A percentile compares a stretch with the other conserved stretches of the same genome.
Evolutionary conservation across 2,888 invertebrate genomes (phyloP).

Genomic region (Lasioglossum marginatum): DNA sequence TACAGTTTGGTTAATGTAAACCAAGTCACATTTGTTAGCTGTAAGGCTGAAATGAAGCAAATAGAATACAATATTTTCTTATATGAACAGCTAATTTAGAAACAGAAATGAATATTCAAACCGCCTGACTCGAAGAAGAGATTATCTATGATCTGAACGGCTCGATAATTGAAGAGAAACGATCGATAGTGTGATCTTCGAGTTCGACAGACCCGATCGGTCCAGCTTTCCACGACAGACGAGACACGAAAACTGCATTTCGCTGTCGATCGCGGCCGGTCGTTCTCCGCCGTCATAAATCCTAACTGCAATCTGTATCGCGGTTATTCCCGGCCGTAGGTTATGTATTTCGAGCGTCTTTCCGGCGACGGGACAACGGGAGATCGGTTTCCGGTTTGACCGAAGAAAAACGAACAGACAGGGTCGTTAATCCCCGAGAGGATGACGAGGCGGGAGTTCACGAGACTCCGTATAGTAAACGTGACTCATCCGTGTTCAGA

Average conservation of each 20-base stretch:
- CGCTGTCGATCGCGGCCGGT: not conserved
- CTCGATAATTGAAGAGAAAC: not conserved
- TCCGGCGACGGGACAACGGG: conserved; percentile 55
- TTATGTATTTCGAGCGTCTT: conserved; percentile 1
- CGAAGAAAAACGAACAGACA: conserved; percentile 68
- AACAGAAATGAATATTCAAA: no score
- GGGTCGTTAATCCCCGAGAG: conserved; percentile 76
- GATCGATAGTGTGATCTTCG: not conserved
- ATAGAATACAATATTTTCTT: no score
- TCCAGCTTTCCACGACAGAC: not conserved
- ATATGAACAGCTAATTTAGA: no score
- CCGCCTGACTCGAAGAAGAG: no score
- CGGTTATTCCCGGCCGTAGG: conserved; percentile 3
- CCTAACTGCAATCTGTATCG: conserved; percentile 22
- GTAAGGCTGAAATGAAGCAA: no score
- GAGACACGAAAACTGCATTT: conserved; percentile 32
- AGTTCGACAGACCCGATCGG: no score
- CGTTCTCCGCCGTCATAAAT: not conserved
- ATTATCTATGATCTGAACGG: not conserved
- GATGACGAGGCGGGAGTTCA: conserved; percentile 72
- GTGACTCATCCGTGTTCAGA: conserved; percentile 72
- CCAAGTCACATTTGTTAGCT: no score
- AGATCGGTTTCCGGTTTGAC: conserved; percentile 68
- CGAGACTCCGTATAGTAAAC: conserved; percentile 65
- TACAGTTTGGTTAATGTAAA: no score